Percentiles rank a stretch among this genome's conserved stretches.
phyloP scores from a whole-genome alignment of 2,797 vertebrate species.

The Diglossa cyanea region DNA sequence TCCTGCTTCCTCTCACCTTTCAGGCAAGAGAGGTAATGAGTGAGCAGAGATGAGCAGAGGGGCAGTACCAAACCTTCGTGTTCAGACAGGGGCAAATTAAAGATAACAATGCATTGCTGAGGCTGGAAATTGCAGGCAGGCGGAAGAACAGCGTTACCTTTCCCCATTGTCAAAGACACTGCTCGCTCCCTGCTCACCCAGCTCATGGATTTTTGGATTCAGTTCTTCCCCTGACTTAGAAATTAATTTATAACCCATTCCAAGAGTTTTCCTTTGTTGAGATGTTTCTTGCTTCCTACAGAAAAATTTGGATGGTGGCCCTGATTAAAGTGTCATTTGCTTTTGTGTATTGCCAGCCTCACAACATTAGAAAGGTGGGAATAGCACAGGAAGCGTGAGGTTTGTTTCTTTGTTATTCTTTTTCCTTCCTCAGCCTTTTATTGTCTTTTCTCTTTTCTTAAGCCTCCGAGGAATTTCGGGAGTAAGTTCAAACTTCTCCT shows the following conservation, averaged over 20 bases:
- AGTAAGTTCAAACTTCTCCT: conserved; percentile 29
- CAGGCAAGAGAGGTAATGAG: neutral
- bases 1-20: conserved; percentile 33
- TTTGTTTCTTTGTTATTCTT: neutral
- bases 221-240: neutral
- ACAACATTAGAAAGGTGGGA: neutral
- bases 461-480: conserved; percentile 45
- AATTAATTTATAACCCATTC: neutral
- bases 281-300: neutral
- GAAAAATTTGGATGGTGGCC: neutral
- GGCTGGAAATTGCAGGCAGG: neutral
- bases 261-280: neutral
- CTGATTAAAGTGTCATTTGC: neutral
- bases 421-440: neutral
- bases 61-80: neutral
- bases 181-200: neutral
- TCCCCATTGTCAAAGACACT: neutral
- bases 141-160: neutral
- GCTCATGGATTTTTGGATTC: neutral
- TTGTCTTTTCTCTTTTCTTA: conserved; percentile 11
- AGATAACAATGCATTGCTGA: neutral
- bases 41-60: neutral
- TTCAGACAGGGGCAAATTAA: neutral
- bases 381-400: neutral
- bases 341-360: neutral